These are phyloP conservation scores for Xanthia togata DNA, from an alignment of 2,888 invertebrate species.

Conservation along the genomic window DNA sequence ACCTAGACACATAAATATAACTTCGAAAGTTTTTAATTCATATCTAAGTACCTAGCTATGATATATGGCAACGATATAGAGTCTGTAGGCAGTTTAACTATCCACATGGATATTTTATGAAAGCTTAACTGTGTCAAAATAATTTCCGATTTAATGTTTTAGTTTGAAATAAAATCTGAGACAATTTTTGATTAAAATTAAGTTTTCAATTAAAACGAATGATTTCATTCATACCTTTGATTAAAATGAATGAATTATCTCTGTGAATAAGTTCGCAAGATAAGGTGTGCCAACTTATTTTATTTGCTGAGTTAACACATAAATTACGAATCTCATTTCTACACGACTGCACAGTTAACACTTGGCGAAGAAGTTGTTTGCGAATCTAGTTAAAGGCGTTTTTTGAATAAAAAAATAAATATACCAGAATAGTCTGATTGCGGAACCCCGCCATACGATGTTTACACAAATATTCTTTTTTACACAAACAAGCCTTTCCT, in stretches of 20 bases:
- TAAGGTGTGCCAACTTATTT: not conserved
- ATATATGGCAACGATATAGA: too few relatives aligned
- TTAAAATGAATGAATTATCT: slow-evolving; percentile 17
- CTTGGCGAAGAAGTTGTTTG: not conserved
- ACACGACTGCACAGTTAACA: not conserved
- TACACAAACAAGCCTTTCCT: slow-evolving; percentile 28
- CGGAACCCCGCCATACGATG: too few relatives aligned
- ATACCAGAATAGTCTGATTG: not conserved
- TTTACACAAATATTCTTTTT: too few relatives aligned
- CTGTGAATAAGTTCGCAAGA: slow-evolving; percentile 1
- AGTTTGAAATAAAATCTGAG: not conserved
- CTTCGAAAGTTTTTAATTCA: too few relatives aligned
- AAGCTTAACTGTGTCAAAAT: too few relatives aligned
- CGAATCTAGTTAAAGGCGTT: not conserved
- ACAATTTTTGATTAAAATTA: slow-evolving; percentile 15
- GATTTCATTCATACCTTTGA: slow-evolving; percentile 2
- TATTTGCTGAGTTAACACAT: not conserved
- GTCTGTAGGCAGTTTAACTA: too few relatives aligned
- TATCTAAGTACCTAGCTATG: too few relatives aligned
- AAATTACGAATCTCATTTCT: not conserved
- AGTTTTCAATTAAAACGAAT: not conserved
- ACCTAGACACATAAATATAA: too few relatives aligned
- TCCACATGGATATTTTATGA: too few relatives aligned
- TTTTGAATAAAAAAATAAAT: not conserved
- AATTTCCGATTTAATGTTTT: not conserved